Percentiles rank a stretch among this genome's conserved stretches.
Evolutionary conservation across 2,797 vertebrate species (phyloP).

Genomic region (Platalea minor): DNA sequence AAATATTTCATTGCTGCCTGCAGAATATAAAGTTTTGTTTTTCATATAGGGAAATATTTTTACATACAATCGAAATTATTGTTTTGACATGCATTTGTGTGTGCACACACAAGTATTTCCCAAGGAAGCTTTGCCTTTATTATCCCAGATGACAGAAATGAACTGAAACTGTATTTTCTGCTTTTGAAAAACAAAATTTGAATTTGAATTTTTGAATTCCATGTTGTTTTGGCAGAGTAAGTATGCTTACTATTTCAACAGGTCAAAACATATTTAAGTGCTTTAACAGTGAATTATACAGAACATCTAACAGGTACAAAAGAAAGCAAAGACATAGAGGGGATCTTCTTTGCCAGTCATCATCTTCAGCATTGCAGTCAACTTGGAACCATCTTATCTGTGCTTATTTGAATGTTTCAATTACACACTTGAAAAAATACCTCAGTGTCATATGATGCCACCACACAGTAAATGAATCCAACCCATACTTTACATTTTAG

Average conservation of each 20-base stretch:
- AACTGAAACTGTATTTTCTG: background rate
- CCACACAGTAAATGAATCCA: background rate
- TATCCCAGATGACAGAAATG: background rate
- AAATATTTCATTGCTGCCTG: background rate
- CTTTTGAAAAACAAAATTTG: background rate
- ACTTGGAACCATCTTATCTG: conserved; percentile 35
- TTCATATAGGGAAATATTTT: background rate
- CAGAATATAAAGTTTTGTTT: background rate
- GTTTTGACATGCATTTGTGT: background rate
- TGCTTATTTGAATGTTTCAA: conserved; percentile 49
- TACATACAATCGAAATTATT: background rate
- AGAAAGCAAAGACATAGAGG: background rate
- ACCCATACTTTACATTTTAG: conserved; percentile 12
- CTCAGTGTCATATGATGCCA: background rate
- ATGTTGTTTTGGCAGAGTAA: background rate
- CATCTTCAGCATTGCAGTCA: background rate
- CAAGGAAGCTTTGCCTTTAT: background rate
- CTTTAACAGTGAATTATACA: conserved; percentile 13
- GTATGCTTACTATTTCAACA: background rate
- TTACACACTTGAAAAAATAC: conserved; percentile 54
- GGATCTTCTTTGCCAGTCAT: background rate
- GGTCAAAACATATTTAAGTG: background rate
- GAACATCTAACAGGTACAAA: conserved; percentile 13
- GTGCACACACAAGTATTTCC: background rate
- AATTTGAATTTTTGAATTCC: background rate